phyloP scores from a whole-genome alignment of 2,113 vertebrate species.

The Charadrius vociferus region DNA sequence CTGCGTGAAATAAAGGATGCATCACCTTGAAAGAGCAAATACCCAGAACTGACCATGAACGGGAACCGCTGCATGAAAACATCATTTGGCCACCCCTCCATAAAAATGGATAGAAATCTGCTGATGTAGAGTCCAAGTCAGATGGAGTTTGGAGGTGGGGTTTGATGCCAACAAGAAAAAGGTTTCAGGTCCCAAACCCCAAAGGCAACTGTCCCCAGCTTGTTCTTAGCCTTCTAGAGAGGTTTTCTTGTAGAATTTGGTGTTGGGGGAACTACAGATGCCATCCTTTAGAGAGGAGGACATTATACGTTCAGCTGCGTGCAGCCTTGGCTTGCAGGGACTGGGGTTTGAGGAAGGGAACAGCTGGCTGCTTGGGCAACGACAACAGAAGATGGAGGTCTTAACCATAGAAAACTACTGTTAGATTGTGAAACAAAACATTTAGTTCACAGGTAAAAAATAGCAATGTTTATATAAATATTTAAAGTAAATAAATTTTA shows the following conservation, averaged over 20 bases:
- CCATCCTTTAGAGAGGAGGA: not conserved
- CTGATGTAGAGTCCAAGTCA: not conserved
- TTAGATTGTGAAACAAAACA: not conserved
- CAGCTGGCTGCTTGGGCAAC: not conserved
- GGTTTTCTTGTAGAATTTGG: not conserved
- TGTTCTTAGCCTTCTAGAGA: rapidly evolving
- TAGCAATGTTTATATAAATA: not conserved
- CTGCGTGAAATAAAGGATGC: not conserved
- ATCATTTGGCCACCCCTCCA: not conserved
- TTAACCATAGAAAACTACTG: not conserved
- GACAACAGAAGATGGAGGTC: not conserved
- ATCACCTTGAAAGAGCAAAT: not conserved
- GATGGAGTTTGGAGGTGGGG: not conserved
- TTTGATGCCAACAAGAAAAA: not conserved
- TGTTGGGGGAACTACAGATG: not conserved
- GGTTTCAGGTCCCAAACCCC: not conserved
- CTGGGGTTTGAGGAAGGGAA: not conserved
- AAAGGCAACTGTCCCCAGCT: not conserved
- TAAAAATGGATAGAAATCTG: not conserved
- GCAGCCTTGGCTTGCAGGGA: not conserved
- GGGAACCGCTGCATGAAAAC: not conserved
- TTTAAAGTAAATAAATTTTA: not conserved
- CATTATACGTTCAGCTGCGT: rapidly evolving
- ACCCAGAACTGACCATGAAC: not conserved
- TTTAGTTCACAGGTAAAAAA: not conserved